Conservation (phyloP, 2,797 vertebrate species). For the Oreochromis mossambicus region DNA sequence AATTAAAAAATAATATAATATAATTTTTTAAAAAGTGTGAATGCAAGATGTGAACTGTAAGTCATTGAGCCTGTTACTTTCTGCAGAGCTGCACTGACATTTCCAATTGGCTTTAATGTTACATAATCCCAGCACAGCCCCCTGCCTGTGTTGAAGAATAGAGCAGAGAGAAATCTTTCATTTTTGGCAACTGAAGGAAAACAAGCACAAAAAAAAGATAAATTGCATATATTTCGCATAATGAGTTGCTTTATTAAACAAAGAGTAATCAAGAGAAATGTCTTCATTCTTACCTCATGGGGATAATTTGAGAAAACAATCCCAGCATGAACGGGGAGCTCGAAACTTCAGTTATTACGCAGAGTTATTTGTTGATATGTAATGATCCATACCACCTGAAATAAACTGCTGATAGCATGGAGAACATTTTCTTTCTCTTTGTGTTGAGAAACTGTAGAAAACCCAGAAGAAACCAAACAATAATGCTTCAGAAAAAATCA, state of each 20-base stretch:
- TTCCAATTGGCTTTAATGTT: not conserved
- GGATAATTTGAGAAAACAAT: not conserved
- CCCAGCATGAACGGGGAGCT: not conserved
- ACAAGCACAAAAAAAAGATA: not conserved
- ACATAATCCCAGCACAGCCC: not conserved
- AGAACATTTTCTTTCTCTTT: not conserved
- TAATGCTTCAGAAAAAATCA: not conserved
- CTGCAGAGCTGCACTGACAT: not conserved
- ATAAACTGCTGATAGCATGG: not conserved
- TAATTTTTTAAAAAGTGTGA: rapidly evolving
- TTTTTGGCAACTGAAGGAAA: not conserved
- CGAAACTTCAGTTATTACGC: not conserved
- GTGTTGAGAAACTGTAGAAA: not conserved
- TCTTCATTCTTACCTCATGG: not conserved
- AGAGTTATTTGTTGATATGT: not conserved
- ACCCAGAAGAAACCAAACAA: not conserved
- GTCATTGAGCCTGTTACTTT: not conserved
- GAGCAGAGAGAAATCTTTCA: not conserved
- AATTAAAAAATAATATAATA: not conserved
- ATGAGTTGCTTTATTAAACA: not conserved
- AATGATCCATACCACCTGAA: not conserved
- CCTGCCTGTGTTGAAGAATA: not conserved
- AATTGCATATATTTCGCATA: not conserved
- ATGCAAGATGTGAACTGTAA: not conserved
- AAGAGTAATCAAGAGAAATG: not conserved